Base-by-base conservation (phyloP, 2,797 vertebrate species). In the Pogonophryne albipinna region DNA sequence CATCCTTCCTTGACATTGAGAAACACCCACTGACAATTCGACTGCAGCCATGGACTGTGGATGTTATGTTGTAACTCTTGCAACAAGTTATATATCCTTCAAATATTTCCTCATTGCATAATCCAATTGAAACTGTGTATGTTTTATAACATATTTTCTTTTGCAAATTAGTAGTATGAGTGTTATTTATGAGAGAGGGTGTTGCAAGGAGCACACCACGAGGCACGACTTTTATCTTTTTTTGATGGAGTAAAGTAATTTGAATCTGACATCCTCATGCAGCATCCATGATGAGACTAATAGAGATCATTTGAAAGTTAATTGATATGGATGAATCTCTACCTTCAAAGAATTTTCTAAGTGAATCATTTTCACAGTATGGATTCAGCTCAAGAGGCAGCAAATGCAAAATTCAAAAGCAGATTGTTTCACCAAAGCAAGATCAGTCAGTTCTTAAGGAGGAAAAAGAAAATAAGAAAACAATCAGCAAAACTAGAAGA, bases 401-500 rank as follows among this genome's bases (percentile, higher is more conserved):
- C 8, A 19, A 67, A 51, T 52, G 13, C 2, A 45, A 66, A 57
- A 76, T 78, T 78, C 31, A 61, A 45, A 20, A 59, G n/a, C 56
- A 64, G 58, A 74, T 57, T 62, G 46, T 73, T 46, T 57, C 51
- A 46, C 57, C 53, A 80, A 60, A 65, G 66, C 17, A 31, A 61
- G 52, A 78, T 75, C 56, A 16, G 70, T 66, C 67, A 60, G 66
- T 83, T 79, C 79, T 52, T 82, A 71, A 67, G 17, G 50, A 20
- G 16, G 66, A 78, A 52, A 52, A 66, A 67, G 51, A 49, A 60
- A 71, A 27, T 27, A 61, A 59, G 38, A 73, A 84, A 75, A 66
- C 68, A 84, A 80, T 78, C 68, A 80, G 60, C 46, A 51, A 47
- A 69, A 82, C 41, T 57, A 66, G 56, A 68, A 50, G 56, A 74